Evolutionary conservation across 2,888 invertebrate species (phyloP), one percentile per base, ranked within the genome.

Genomic region (Limnephilus rhombicus): DNA sequence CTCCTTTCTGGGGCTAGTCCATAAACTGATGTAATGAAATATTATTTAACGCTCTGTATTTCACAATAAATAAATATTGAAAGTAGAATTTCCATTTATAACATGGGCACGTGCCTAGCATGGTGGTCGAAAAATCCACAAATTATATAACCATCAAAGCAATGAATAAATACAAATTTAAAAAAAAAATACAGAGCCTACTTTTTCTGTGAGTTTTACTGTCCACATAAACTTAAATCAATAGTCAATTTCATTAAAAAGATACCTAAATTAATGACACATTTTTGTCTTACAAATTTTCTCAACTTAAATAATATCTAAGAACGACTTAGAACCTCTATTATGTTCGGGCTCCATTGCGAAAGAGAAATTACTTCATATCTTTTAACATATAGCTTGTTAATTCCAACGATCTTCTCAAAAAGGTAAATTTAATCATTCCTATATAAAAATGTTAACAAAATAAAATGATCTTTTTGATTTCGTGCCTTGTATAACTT

Each of bases 401-500:
- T 68, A 68, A 68, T 24, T 49, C 11, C 29, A 34, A 53, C 12
- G 68, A 18, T 29, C 31, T 18, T 87, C 37, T 24, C 34, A 83
- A 83, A 31, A 37, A 2, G 83, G 15, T 3, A 15, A 83, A 34
- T 83, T 37, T 83, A 1, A 34, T 37, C 24, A 37, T 37, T 24
- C 7, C 3, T 15, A 18, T 83, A 18, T 7, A n/a, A 34, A 15
- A 24, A 1, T 34, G 24, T 34, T 18, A 9, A 37, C 34, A 11
- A 15, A 34, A 83, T 37, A 3, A n/a, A 45, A 37, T 4, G 24
- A 80, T 37, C 88, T 37, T 41, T 89, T 89, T 24, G 2, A 80
- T 80, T 18, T 37, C 18, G 88, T 80, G 87, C 80, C 37, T 80
- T 80, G 80, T 89, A n/a, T 89, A 29, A n/a, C 80, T 34, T 80